Percentiles rank a stretch among this genome's conserved stretches.
phyloP scores from a whole-genome alignment of 2,888 invertebrate species.

The Scaptomyza tumidula region DNA sequence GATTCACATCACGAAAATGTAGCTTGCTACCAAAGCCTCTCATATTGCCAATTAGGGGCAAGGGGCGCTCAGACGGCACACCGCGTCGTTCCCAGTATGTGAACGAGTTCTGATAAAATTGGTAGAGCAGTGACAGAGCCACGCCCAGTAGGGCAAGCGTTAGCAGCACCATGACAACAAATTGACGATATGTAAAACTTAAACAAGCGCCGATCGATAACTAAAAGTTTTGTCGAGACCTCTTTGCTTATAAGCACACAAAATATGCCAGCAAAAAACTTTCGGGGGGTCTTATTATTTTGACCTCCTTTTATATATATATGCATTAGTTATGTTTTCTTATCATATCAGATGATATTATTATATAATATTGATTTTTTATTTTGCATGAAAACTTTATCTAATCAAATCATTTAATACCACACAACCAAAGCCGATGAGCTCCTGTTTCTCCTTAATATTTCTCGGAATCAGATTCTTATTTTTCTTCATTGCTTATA shows the following conservation, averaged over 20 bases:
- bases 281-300: neutral
- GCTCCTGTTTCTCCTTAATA: no score
- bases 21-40: conserved; percentile 57
- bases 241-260: neutral
- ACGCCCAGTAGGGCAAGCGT: conserved; percentile 50
- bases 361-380: neutral
- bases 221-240: neutral
- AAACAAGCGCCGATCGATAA: neutral
- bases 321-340: neutral
- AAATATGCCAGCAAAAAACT: conserved; percentile 7
- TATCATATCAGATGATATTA: neutral
- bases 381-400: neutral
- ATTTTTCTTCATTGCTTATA: no score
- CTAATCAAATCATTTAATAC: neutral
- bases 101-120: conserved; percentile 42
- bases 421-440: neutral
- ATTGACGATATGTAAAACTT: neutral
- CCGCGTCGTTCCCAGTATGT: conserved; percentile 68
- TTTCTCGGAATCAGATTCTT: no score
- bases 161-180: conserved; percentile 31
- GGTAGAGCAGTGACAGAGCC: conserved; percentile 32
- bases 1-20: conserved; percentile 68
- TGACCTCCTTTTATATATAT: no score
- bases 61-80: conserved; percentile 62
- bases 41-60: conserved; percentile 68